Conservation (phyloP, 1,140 invertebrate species). For the Caenorhabditis tropicalis region DNA sequence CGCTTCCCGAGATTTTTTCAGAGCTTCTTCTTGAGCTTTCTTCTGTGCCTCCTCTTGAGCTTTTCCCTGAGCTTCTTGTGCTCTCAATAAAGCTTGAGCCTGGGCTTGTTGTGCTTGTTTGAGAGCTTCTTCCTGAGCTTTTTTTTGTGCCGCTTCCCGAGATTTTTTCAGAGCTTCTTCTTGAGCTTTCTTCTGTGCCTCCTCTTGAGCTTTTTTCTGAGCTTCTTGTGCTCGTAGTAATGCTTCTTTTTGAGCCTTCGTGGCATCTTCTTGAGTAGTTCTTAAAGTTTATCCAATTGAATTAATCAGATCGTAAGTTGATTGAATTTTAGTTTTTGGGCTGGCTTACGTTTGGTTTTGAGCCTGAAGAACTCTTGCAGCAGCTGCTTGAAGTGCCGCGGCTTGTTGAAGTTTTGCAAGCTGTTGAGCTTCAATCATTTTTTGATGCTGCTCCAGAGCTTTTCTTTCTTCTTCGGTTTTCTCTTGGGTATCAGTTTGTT, state of each 20-base stretch:
- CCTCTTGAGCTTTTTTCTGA: slow-evolving; percentile 49
- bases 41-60: slow-evolving; percentile 52
- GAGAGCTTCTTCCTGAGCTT: too few relatives aligned
- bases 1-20: too few relatives aligned
- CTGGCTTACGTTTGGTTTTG: slow-evolving; percentile 33
- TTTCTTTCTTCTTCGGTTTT: slow-evolving; percentile 51
- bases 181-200: slow-evolving; percentile 52
- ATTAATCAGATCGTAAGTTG: not conserved
- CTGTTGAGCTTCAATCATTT: slow-evolving; percentile 51
- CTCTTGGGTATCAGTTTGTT: not conserved
- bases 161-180: slow-evolving; percentile 50
- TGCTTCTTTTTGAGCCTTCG: slow-evolving; percentile 47
- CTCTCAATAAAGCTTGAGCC: not conserved
- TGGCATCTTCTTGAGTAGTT: slow-evolving; percentile 41
- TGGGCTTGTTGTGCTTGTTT: too few relatives aligned
- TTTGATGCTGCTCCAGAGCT: slow-evolving; percentile 53
- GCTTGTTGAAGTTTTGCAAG: slow-evolving; percentile 52
- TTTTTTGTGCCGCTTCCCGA: slow-evolving; percentile 50
- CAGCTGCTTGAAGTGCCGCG: slow-evolving; percentile 53
- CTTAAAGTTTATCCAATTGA: slow-evolving; percentile 42
- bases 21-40: too few relatives aligned
- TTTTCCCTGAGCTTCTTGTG: slow-evolving; percentile 49
- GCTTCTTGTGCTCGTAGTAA: slow-evolving; percentile 46
- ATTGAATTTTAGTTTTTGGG: not conserved
- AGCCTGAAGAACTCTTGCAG: slow-evolving; percentile 46